Base-by-base conservation (phyloP, 2,113 vertebrate genomes). In the Symphodus melops region DNA sequence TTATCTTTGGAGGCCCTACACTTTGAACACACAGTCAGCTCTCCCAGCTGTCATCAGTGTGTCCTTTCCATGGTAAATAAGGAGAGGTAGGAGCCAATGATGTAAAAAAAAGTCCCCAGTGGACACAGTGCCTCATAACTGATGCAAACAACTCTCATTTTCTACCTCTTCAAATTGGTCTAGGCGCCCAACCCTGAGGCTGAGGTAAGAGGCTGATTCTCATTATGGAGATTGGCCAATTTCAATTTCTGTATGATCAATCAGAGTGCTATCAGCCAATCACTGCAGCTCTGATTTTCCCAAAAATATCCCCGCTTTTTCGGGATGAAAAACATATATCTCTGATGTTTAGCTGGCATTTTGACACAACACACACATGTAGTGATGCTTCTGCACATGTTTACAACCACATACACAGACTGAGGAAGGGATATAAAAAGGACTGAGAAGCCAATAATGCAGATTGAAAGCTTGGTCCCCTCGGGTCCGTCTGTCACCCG, bases 391-490 rank as follows among this genome's bases (percentile, higher is more conserved):
- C 11, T 74, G 3, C 41, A n/a, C 52, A 20, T 9, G 9, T 39
- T 8, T 52, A 37, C 23, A 14, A 17, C 44, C 62, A 60, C 41
- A 60, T 33, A 66, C n/a, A 72, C 52, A 57, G 21, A 66, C 28
- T 44, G 8, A 25, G 52, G 51, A 23, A 62, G 53, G 25, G 57
- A 73, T 86, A 85, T 67, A 87, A 71, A 77, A 71, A 70, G 87
- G 82, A 69, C 72, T 49, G 76, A 44, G 48, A 65, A 80, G 81
- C 72, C 84, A 88, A 88, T 91, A 88, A 90, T 91, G 91, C 77
- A 90, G 77, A 91, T 89, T 85, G 83, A 92, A 79, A 76, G 88
- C 72, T 88, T 91, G 89, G 91, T 91, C 81, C 78, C 49, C 56
- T 62, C 39, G 28, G 70, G 68, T 86, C 68, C 42, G 33, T 57